Percentiles rank a stretch among this genome's conserved stretches.
phyloP scores from a whole-genome alignment of 2,797 vertebrate genomes.

The Melanotaenia pygmaea region DNA sequence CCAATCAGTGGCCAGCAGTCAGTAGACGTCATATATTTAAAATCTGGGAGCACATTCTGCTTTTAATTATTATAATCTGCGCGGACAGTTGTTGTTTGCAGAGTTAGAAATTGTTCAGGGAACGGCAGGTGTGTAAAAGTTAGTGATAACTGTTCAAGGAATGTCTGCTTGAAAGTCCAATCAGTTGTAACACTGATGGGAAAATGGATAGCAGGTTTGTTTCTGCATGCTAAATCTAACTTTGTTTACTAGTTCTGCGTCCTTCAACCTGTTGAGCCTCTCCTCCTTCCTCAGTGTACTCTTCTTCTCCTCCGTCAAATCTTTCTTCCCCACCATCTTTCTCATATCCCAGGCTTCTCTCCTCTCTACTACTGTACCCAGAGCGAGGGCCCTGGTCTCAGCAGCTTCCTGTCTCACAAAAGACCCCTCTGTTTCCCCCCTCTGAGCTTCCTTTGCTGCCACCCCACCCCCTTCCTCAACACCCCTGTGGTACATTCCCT shows the following conservation, averaged over 20 bases:
- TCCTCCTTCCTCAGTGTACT: slow-evolving; percentile 4
- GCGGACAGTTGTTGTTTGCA: background rate
- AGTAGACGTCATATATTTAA: no score
- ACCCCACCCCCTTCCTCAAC: slow-evolving; percentile 78
- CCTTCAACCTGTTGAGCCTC: background rate
- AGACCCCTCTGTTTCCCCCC: slow-evolving; percentile 77
- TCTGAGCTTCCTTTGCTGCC: slow-evolving; percentile 74
- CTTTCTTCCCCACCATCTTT: slow-evolving; percentile 32
- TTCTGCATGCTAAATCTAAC: background rate
- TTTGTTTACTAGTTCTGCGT: fast-evolving
- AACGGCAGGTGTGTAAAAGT: background rate
- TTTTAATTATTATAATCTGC: background rate
- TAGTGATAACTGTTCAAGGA: no score
- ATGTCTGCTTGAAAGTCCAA: background rate
- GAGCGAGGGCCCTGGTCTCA: slow-evolving; percentile 56
- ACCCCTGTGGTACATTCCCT: slow-evolving; percentile 86
- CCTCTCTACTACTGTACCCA: slow-evolving; percentile 61
- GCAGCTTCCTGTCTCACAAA: slow-evolving; percentile 81
- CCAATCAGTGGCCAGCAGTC: background rate
- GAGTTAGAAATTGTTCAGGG: background rate
- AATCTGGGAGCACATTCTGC: background rate
- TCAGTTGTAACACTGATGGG: background rate
- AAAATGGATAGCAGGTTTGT: background rate
- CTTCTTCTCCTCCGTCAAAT: slow-evolving; percentile 35
- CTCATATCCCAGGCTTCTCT: slow-evolving; percentile 49